A percentile compares a stretch with the other conserved stretches of the same genome.
Conservation (phyloP, 2,888 invertebrate genomes). For the Girardia tigrina region DNA sequence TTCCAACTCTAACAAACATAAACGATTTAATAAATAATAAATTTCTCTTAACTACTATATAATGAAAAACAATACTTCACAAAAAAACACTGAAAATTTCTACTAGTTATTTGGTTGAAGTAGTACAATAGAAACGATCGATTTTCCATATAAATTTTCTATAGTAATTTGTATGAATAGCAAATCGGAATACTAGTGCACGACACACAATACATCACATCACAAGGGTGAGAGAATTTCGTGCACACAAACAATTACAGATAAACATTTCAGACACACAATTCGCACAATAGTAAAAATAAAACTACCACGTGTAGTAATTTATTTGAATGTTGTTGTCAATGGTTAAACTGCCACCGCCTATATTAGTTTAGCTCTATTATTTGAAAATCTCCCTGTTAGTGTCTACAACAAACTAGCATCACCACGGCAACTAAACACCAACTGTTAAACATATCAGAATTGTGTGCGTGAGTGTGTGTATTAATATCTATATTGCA, state of each 20-base stretch:
- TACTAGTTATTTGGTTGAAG: constrained; percentile 12
- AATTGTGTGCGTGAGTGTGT: too few species aligned
- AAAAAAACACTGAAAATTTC: constrained; percentile 21
- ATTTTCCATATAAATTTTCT: constrained; percentile 21
- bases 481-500: constrained; percentile 8
- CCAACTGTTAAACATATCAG: constrained; percentile 20
- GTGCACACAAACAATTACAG: not conserved
- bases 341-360: constrained; percentile 17
- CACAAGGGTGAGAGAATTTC: not conserved
- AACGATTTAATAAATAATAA: too few species aligned
- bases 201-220: not conserved
- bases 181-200: not conserved
- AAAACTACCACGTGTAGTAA: not conserved
- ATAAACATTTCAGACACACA: constrained; percentile 23
- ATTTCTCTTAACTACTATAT: too few species aligned
- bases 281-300: constrained; percentile 12
- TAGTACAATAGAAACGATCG: constrained; percentile 23
- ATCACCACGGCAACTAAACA: constrained; percentile 19
- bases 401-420: constrained; percentile 15
- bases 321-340: constrained; percentile 11
- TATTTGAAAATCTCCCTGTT: constrained; percentile 10
- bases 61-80: not conserved
- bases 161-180: constrained; percentile 18
- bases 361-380: constrained; percentile 23
- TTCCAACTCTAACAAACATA: too few species aligned